Evolutionary conservation across 1,140 invertebrate genomes (phyloP).

Genomic region (Apis florea): DNA sequence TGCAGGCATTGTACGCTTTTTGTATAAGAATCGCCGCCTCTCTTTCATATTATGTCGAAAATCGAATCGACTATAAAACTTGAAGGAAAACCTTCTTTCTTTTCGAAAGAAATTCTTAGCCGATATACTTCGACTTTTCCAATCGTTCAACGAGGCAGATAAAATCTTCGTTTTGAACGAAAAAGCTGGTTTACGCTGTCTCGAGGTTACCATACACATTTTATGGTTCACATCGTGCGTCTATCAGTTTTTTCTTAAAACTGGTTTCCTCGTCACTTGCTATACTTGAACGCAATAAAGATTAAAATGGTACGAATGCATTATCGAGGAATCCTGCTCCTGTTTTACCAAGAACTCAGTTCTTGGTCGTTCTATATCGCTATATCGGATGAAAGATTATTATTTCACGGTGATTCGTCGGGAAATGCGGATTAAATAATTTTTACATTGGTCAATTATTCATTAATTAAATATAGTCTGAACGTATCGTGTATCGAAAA

Average conservation of each 20-base stretch:
- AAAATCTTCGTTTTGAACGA: constrained; percentile 23
- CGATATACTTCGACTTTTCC: constrained; percentile 37
- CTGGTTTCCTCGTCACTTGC: constrained; percentile 54
- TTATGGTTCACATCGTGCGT: constrained; percentile 48
- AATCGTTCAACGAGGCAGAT: constrained; percentile 40
- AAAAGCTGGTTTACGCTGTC: constrained; percentile 63
- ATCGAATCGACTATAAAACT: constrained; percentile 4
- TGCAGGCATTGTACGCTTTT: constrained; percentile 2
- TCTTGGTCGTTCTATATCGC: background rate
- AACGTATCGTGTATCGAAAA: background rate
- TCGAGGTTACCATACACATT: constrained; percentile 61
- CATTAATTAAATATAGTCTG: background rate
- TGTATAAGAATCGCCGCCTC: constrained; percentile 10
- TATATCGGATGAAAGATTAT: background rate
- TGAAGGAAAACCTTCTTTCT: constrained; percentile 12
- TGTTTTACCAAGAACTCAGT: constrained; percentile 18
- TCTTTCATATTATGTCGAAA: background rate
- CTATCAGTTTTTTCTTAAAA: constrained; percentile 45
- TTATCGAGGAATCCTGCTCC: constrained; percentile 35
- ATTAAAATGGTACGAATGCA: constrained; percentile 28
- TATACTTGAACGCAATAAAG: constrained; percentile 44
- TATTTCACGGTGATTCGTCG: no score
- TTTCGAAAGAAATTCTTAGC: constrained; percentile 29
- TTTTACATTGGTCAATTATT: background rate
- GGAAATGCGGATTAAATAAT: background rate